Evolutionary conservation across 1,140 invertebrate genomes (phyloP).

Genomic region (Bombus turneri): DNA sequence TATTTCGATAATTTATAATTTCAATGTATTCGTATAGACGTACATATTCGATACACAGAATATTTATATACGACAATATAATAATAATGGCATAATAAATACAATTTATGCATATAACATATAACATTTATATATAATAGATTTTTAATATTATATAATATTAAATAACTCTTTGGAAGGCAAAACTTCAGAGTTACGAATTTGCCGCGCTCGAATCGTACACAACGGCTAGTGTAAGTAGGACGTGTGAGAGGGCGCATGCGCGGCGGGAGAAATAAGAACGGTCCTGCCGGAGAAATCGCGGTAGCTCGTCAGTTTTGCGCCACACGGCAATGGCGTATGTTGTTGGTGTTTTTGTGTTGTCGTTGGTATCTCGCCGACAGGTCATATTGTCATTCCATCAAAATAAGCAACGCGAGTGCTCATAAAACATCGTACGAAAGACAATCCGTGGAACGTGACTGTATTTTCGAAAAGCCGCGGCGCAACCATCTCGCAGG

Average conservation of each 20-base stretch:
- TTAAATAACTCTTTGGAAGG: not conserved
- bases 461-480: constrained; percentile 26
- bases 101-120: not conserved
- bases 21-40: not conserved
- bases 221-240: not conserved
- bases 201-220: constrained; percentile 6
- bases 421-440: not conserved
- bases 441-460: not conserved
- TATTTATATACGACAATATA: not conserved
- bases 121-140: not conserved
- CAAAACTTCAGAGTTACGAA: not conserved
- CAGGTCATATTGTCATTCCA: constrained; percentile 36
- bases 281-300: constrained; percentile 25
- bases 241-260: constrained; percentile 24
- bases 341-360: constrained; percentile 49
- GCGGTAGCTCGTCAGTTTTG: constrained; percentile 65
- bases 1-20: no score
- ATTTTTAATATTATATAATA: not conserved
- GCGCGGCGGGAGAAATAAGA: constrained; percentile 59
- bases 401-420: constrained; percentile 36
- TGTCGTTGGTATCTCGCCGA: not conserved
- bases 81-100: no score
- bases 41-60: not conserved
- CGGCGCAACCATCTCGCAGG: constrained; percentile 39
- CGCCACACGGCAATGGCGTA: constrained; percentile 73